phyloP scores from a whole-genome alignment of 2,113 vertebrate genomes.

The Capreolus pygargus region DNA sequence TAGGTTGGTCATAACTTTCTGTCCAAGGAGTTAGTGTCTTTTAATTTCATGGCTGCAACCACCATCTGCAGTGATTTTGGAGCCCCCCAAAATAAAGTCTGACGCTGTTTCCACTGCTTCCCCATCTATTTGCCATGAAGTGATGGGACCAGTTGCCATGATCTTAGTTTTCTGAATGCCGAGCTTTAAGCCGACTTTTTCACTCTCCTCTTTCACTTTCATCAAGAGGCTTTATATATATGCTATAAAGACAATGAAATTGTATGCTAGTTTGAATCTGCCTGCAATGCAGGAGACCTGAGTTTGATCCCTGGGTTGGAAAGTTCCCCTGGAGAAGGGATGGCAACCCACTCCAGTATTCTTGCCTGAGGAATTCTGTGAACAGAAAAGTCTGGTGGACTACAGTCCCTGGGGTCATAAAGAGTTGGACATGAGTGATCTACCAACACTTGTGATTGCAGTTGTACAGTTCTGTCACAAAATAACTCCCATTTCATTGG shows the following conservation, averaged over 20 bases:
- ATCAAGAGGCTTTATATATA: too few species aligned
- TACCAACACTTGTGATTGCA: constrained; percentile 1
- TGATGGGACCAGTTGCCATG: too few species aligned
- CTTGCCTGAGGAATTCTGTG: neutral
- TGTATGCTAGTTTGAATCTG: neutral
- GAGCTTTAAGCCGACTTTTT: too few species aligned
- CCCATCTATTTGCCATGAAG: too few species aligned
- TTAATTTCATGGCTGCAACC: too few species aligned
- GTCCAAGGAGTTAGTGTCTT: too few species aligned
- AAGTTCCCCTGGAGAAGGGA: neutral
- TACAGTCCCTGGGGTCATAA: neutral
- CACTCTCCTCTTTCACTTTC: too few species aligned
- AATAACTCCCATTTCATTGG: neutral
- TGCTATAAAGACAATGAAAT: constrained; percentile 42
- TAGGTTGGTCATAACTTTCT: too few species aligned
- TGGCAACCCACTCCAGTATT: neutral
- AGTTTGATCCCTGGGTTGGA: neutral
- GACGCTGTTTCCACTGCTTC: too few species aligned
- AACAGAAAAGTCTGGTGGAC: neutral
- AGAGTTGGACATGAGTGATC: neutral
- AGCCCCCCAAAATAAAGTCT: too few species aligned
- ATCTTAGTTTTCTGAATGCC: too few species aligned
- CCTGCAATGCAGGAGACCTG: neutral
- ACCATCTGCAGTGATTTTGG: too few species aligned
- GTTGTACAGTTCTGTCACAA: neutral